Percentiles rank a stretch among this genome's conserved stretches.
Evolutionary conservation across 1,140 invertebrate genomes (phyloP).

Genomic region (Leptonema lineaticorne): DNA sequence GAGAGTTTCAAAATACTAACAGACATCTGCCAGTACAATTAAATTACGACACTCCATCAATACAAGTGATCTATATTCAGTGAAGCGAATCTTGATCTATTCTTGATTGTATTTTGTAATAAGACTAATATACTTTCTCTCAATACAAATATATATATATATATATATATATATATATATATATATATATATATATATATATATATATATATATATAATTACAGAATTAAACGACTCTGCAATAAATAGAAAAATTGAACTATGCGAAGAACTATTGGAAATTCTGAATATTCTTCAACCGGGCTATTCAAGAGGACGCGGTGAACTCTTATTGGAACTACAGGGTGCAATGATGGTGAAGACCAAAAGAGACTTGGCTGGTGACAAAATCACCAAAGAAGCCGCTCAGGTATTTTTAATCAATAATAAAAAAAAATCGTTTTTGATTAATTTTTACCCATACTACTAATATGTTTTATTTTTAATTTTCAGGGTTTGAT

Average conservation of each 20-base stretch:
- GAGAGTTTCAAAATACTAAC: too few relatives aligned
- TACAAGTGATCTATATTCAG: background rate
- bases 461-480: background rate
- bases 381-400: conserved; percentile 55
- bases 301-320: conserved; percentile 63
- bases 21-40: too few relatives aligned
- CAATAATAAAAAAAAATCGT: background rate
- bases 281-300: conserved; percentile 64
- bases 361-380: conserved; percentile 55
- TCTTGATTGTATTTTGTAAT: too few relatives aligned
- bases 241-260: conserved; percentile 61
- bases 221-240: conserved; percentile 60
- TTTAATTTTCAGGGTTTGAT: conserved; percentile 50
- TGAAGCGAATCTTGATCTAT: background rate
- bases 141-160: too few relatives aligned
- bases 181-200: too few relatives aligned
- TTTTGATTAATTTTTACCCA: background rate
- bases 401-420: conserved; percentile 51
- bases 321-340: conserved; percentile 63
- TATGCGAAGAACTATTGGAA: conserved; percentile 66
- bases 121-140: too few relatives aligned
- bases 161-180: too few relatives aligned
- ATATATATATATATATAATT: too few relatives aligned
- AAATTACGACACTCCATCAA: background rate
- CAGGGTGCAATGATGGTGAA: conserved; percentile 61